phyloP scores from a whole-genome alignment of 2,888 invertebrate genomes.

The Argyra leucocephala region DNA sequence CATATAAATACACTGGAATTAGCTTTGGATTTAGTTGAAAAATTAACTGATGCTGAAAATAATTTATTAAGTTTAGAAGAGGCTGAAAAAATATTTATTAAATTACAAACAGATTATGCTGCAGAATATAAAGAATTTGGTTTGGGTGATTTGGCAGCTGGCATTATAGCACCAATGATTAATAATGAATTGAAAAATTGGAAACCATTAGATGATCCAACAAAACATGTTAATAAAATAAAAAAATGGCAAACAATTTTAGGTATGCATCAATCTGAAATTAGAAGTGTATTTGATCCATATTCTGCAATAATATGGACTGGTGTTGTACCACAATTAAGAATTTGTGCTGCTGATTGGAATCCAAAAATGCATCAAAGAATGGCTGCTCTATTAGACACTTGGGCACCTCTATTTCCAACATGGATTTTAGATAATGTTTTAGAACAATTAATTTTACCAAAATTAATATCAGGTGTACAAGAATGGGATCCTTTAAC shows the following conservation, averaged over 20 bases:
- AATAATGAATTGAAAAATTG: constrained; percentile 65
- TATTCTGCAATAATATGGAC: constrained; percentile 81
- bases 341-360: constrained; percentile 61
- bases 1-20: constrained; percentile 62
- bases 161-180: constrained; percentile 73
- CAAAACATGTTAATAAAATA: constrained; percentile 55
- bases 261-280: constrained; percentile 32
- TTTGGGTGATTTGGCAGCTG: constrained; percentile 71
- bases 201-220: constrained; percentile 66
- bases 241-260: constrained; percentile 63
- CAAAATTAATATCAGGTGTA: constrained; percentile 64
- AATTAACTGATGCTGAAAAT: constrained; percentile 38
- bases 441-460: constrained; percentile 72
- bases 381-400: constrained; percentile 67
- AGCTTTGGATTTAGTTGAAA: constrained; percentile 58
- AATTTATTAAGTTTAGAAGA: constrained; percentile 42
- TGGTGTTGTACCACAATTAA: constrained; percentile 73
- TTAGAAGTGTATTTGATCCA: constrained; percentile 48
- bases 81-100: constrained; percentile 41
- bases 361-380: constrained; percentile 68
- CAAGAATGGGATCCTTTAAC: constrained; percentile 90
- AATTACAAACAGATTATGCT: constrained; percentile 51
- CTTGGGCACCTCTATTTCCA: constrained; percentile 74
- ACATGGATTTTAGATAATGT: constrained; percentile 74
- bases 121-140: constrained; percentile 78